These are phyloP conservation scores for Theocolax elegans DNA, from an alignment of 1,140 invertebrate species.

Conservation along the genomic window DNA sequence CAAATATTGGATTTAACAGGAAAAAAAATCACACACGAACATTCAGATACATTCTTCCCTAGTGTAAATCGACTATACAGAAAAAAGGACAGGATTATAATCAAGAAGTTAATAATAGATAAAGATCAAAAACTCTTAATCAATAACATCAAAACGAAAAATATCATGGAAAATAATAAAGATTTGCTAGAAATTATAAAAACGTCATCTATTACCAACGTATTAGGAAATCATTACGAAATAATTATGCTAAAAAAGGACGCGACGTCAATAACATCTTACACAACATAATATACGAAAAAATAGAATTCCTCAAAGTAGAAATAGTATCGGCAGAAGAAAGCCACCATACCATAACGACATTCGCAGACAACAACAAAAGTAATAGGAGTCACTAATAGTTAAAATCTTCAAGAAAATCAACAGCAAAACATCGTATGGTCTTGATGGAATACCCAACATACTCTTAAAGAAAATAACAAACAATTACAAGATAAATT, in stretches of 20 bases:
- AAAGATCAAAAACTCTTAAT: background rate
- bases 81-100: background rate
- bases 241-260: too few species aligned
- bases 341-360: background rate
- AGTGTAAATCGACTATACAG: background rate
- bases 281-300: background rate
- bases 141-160: background rate
- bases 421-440: slow-evolving; percentile 9
- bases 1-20: background rate
- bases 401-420: background rate
- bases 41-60: background rate
- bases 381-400: too few species aligned
- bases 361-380: background rate
- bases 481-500: background rate
- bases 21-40: background rate
- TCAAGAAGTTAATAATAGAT: background rate
- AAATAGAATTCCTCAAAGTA: background rate
- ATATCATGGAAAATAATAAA: background rate
- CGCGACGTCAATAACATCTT: too few species aligned
- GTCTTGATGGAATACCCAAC: slow-evolving; percentile 5
- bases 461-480: background rate
- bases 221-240: too few species aligned
- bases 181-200: background rate
- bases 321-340: background rate
- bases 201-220: too few species aligned